Evolutionary conservation across 2,113 vertebrate genomes (phyloP), one percentile per base, ranked within the genome.

Genomic region (Cyprinus carpio): DNA sequence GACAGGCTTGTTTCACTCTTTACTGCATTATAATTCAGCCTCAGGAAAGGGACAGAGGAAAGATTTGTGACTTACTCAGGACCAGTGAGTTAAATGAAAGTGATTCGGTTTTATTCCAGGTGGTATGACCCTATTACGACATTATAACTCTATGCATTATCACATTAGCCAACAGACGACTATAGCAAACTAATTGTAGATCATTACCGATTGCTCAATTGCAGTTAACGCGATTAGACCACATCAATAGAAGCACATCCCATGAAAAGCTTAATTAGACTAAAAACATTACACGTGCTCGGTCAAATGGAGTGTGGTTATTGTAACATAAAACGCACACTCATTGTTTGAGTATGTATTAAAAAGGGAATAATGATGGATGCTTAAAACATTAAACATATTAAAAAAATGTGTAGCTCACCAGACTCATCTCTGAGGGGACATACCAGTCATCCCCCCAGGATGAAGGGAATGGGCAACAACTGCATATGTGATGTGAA

Each of bases 241-340:
- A 46, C 25, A 46, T 37, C 40, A 81, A 56, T 34, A n/a, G 51
- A 58, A 80, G 7, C 34, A 43, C 77, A 40, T 78, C 51, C 54
- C 54, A 23, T 58, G 75, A n/a, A 78, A 78, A 79, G 77, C 34
- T n/a, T 80, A 43, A 80, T 80, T 60, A 80, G 77, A 80, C 12
- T 13, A n/a, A 56, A 62, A 80, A 62, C 34, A 64, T 80, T 40
- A 43, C 56, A 40, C n/a, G 20, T 16, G 31, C 34, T 40, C 4
- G 34, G 37, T 25, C 56, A 62, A 62, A 43, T 62, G 31, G 29
- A 34, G n/a, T 37, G 2, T 37, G 40, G 54, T 23, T n/a, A 60
- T 37, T 80, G 34, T 62, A 27, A 25, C 12, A 58, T 75, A 80
- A 62, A 79, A n/a, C n/a, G 56, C 77, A 34, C 34, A 18, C 2